phyloP scores from a whole-genome alignment of 2,888 invertebrate species.

The Unio delphinus region DNA sequence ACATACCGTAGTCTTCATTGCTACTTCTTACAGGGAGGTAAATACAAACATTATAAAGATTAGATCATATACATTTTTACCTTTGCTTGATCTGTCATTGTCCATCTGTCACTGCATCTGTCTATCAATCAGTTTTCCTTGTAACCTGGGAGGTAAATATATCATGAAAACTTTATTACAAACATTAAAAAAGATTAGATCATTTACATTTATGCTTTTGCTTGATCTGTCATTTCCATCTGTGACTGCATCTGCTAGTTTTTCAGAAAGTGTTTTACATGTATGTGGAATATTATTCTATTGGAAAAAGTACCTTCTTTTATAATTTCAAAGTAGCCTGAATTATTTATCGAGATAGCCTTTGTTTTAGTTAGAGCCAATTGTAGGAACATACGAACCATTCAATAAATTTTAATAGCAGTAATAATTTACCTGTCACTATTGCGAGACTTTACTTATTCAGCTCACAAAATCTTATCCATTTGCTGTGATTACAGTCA shows the following conservation, averaged over 20 bases:
- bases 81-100: neutral
- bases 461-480: too few relatives aligned
- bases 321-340: too few relatives aligned
- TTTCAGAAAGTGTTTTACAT: neutral
- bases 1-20: conserved; percentile 72
- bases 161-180: neutral
- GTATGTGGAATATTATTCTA: too few relatives aligned
- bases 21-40: conserved; percentile 71
- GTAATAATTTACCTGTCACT: too few relatives aligned
- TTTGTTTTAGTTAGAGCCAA: too few relatives aligned
- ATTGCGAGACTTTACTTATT: too few relatives aligned
- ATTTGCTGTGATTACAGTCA: too few relatives aligned
- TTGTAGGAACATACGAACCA: too few relatives aligned
- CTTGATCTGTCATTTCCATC: neutral
- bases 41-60: neutral
- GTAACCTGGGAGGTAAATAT: conserved; percentile 57
- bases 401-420: too few relatives aligned
- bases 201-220: neutral
- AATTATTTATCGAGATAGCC: too few relatives aligned
- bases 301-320: too few relatives aligned
- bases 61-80: neutral
- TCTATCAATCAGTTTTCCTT: neutral
- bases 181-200: neutral
- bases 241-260: neutral
- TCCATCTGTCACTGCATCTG: neutral